Conservation (phyloP, 2,888 invertebrate genomes). For the Eupithecia exiguata region DNA sequence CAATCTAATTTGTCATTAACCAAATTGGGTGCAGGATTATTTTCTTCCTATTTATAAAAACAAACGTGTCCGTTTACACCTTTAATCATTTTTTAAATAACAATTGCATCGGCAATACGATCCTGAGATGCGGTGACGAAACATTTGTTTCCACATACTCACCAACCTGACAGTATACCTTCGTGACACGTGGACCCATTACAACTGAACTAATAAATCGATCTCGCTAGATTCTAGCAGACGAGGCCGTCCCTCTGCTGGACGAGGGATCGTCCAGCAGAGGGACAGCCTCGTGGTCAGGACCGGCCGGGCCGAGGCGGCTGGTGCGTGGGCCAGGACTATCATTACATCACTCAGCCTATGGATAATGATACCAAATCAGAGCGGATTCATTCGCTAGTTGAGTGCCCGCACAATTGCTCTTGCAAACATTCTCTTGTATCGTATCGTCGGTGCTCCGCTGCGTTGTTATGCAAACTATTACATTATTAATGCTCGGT, state of each 20-base stretch:
- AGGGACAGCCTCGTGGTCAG: background rate
- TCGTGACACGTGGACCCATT: background rate
- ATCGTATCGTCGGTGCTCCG: background rate
- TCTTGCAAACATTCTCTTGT: constrained; percentile 25
- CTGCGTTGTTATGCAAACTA: background rate
- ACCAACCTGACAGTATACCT: background rate
- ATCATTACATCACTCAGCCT: constrained; percentile 47
- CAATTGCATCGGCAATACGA: background rate
- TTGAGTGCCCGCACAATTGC: constrained; percentile 35
- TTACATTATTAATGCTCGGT: background rate
- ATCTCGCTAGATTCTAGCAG: background rate
- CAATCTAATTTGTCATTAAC: constrained; percentile 40
- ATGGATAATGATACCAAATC: constrained; percentile 48
- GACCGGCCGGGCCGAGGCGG: constrained; percentile 24
- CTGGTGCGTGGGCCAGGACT: constrained; percentile 38
- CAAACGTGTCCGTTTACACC: too few relatives aligned
- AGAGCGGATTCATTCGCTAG: constrained; percentile 42
- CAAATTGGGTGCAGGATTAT: constrained; percentile 36
- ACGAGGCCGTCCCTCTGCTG: too few relatives aligned
- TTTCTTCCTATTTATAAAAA: background rate
- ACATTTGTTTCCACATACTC: background rate
- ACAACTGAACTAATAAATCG: background rate
- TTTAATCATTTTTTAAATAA: too few relatives aligned
- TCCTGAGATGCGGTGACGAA: background rate
- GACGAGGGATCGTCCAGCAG: too few relatives aligned